These are phyloP conservation scores for Halcyon chelicuti DNA, from an alignment of 2,797 vertebrate genomes.

Conservation along the genomic window DNA sequence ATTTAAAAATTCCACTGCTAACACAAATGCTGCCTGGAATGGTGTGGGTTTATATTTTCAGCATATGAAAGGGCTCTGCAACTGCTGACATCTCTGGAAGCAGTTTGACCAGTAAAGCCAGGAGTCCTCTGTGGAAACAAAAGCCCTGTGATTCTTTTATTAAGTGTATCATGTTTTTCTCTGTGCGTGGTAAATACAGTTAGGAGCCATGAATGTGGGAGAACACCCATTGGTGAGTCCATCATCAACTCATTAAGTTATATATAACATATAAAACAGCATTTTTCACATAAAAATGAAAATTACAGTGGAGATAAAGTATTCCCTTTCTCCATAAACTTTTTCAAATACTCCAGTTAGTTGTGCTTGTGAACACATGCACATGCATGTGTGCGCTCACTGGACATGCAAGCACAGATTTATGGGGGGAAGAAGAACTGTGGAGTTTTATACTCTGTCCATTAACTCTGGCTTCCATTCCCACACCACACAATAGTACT, in stretches of 20 bases:
- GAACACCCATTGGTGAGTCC: background rate
- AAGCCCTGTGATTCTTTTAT: conserved; percentile 7
- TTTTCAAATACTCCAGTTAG: background rate
- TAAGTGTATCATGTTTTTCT: background rate
- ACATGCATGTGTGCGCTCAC: background rate
- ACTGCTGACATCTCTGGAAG: conserved; percentile 44
- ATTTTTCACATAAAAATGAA: background rate
- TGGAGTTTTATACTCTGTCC: background rate
- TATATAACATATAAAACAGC: background rate
- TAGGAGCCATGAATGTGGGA: background rate
- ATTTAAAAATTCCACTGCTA: conserved; percentile 64
- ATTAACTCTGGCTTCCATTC: background rate
- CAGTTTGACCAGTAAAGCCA: conserved; percentile 13
- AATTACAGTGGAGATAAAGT: background rate
- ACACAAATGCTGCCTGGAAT: conserved; percentile 51
- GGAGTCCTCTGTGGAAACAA: conserved; percentile 7
- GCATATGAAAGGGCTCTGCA: conserved; percentile 34
- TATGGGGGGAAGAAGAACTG: background rate
- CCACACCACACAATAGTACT: background rate
- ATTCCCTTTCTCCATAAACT: background rate
- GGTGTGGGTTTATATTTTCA: conserved; percentile 44
- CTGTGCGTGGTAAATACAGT: background rate
- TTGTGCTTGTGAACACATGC: background rate
- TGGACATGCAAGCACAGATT: background rate
- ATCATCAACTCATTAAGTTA: background rate